Evolutionary conservation across 2,888 invertebrate genomes (phyloP).

Genomic region (Bruchidius siliquastri): DNA sequence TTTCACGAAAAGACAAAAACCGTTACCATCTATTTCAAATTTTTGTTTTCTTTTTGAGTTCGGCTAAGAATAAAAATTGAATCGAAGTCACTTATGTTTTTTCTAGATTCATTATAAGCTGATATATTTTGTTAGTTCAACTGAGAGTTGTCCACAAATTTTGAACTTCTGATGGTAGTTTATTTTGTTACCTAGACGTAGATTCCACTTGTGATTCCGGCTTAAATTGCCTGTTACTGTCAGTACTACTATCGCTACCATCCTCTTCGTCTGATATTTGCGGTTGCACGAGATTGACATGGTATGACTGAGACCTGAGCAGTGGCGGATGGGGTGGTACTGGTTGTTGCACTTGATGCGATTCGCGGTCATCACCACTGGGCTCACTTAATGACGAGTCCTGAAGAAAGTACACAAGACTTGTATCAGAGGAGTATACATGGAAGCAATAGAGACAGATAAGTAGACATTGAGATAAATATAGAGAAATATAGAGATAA

Average conservation of each 20-base stretch:
- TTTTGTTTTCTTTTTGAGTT: too few species aligned
- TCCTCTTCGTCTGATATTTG: not conserved
- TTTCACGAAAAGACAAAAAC: too few species aligned
- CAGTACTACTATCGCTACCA: not conserved
- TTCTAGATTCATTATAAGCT: too few species aligned
- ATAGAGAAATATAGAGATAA: too few species aligned
- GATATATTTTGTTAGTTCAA: too few species aligned
- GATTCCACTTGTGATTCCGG: not conserved
- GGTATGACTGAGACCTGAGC: conserved; percentile 30
- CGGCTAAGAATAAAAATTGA: too few species aligned
- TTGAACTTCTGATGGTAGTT: not conserved
- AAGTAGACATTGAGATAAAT: too few species aligned
- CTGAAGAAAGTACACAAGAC: conserved; percentile 20
- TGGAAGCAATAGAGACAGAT: too few species aligned
- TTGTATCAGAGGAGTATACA: too few species aligned
- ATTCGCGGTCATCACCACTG: conserved; percentile 20
- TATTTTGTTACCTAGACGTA: not conserved
- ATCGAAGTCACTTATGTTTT: too few species aligned
- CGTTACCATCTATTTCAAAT: too few species aligned
- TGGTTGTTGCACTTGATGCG: not conserved
- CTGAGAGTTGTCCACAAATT: too few species aligned
- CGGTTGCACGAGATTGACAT: conserved; percentile 18
- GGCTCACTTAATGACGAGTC: conserved; percentile 29
- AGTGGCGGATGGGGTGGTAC: conserved; percentile 15
- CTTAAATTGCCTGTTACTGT: not conserved